Base-by-base conservation (phyloP, 1,140 invertebrate genomes). In the Aplysia californica region DNA sequence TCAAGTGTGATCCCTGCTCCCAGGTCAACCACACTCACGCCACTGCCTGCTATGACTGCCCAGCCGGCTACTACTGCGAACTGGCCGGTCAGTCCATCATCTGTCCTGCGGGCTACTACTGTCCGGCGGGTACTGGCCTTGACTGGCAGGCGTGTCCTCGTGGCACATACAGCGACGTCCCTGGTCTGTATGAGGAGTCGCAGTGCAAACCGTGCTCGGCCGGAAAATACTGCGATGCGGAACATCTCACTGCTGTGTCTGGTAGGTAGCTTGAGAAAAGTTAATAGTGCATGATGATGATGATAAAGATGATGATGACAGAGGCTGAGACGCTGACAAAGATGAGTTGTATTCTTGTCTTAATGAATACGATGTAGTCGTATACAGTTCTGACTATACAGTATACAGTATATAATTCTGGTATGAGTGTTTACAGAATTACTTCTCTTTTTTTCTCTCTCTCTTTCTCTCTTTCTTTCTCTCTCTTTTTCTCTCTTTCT, bases 1-100 rank as follows among this genome's bases (percentile, higher is more conserved):
- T n/a, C n/a, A n/a, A n/a, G n/a, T n/a, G n/a, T n/a, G n/a, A n/a
- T n/a, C n/a, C 44, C 44, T n/a, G 10, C 44, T n/a, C 61, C 4
- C 72, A 87, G 86, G 84, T 86, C n/a, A 87, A 87, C 75, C 85
- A 88, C 73, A 87, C 86, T 71, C 86, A 87, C 78, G 86, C 87
- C 21, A 68, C 79, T 18, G 10, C 72, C 38, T 88, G 87, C 66
- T 83, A 85, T 44, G 71, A 72, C 15, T 88, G 87, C 64, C 85
- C 86, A 2, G 87, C 86, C 1, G 86, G 87, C 29, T 86, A 82
- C 78, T 88, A 86, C 75, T 88, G 87, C 79, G 82, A 80, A 26
- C 35, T 76, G 26, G 69, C 77, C 5, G 86, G 86, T 4, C 78
- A 83, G 74, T 80, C 77, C 77, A 78, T 75, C 41, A 79, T 83